These are phyloP conservation scores for Tachina lurida DNA, from an alignment of 2,888 invertebrate genomes.

Conservation along the genomic window DNA sequence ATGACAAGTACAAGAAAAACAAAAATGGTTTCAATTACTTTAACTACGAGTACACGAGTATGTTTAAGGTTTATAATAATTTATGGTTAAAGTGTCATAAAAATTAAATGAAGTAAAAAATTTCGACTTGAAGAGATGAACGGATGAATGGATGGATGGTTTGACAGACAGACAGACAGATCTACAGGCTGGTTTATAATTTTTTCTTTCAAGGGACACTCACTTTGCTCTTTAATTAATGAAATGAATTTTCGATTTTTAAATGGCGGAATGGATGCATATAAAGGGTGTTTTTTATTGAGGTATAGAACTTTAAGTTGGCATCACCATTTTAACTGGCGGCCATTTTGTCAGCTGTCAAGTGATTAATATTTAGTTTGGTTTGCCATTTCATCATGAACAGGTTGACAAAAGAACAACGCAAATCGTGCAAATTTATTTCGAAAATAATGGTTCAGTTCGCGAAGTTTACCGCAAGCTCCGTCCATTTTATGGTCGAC, in stretches of 20 bases:
- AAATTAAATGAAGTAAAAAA: conserved; percentile 2
- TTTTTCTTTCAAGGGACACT: neutral
- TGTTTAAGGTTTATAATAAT: conserved; percentile 11
- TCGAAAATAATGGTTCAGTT: no score
- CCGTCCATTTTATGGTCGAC: no score
- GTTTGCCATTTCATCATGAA: no score
- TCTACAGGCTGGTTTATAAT: neutral
- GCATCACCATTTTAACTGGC: no score
- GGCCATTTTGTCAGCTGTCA: no score
- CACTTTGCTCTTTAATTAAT: neutral
- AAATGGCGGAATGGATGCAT: neutral
- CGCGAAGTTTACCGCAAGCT: no score
- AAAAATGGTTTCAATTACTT: conserved; percentile 28
- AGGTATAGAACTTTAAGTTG: no score
- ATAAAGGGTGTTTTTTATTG: no score
- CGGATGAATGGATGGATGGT: neutral
- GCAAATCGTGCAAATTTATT: no score
- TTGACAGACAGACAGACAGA: neutral
- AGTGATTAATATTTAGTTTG: no score
- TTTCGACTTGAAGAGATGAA: neutral
- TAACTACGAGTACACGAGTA: neutral
- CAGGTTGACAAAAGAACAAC: no score
- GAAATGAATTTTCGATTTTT: neutral
- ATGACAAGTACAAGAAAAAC: neutral
- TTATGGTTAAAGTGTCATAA: neutral